A percentile compares a stretch with the other conserved stretches of the same genome.
Evolutionary conservation across 2,113 vertebrate genomes (phyloP).

Genomic region (Kryptolebias marmoratus): DNA sequence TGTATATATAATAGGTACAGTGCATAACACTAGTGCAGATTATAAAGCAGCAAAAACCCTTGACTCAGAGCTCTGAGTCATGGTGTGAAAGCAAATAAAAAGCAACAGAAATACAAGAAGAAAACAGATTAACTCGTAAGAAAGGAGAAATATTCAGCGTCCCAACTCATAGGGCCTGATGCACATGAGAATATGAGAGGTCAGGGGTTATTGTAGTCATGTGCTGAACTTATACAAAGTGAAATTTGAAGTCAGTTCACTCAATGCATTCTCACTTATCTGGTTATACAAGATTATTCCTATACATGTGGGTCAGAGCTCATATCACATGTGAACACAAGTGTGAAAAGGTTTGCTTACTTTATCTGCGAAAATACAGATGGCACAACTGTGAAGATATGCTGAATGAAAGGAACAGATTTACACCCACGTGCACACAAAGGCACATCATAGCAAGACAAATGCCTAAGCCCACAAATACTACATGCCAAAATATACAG

Average conservation of each 20-base stretch:
- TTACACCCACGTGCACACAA: slow-evolving; percentile 13
- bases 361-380: slow-evolving; percentile 47
- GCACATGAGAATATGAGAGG: slow-evolving; percentile 13
- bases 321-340: slow-evolving; percentile 27
- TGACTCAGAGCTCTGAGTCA: slow-evolving; percentile 11
- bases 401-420: slow-evolving; percentile 41
- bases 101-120: slow-evolving; percentile 9
- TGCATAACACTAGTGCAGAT: not conserved
- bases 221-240: slow-evolving; percentile 30
- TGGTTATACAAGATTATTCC: slow-evolving; percentile 15
- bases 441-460: slow-evolving; percentile 17
- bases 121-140: not conserved
- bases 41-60: slow-evolving; percentile 2
- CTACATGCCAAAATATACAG: not conserved
- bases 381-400: slow-evolving; percentile 21
- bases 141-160: not conserved
- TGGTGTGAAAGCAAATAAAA: slow-evolving; percentile 9
- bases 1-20: not conserved
- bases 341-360: slow-evolving; percentile 27
- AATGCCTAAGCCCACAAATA: not conserved
- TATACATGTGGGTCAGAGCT: slow-evolving; percentile 31
- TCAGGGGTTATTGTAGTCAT: slow-evolving; percentile 21
- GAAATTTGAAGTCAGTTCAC: slow-evolving; percentile 18
- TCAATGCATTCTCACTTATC: slow-evolving; percentile 32
- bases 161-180: not conserved